Conservation (phyloP, 2,113 vertebrate species). For the Phodopus roborovskii region DNA sequence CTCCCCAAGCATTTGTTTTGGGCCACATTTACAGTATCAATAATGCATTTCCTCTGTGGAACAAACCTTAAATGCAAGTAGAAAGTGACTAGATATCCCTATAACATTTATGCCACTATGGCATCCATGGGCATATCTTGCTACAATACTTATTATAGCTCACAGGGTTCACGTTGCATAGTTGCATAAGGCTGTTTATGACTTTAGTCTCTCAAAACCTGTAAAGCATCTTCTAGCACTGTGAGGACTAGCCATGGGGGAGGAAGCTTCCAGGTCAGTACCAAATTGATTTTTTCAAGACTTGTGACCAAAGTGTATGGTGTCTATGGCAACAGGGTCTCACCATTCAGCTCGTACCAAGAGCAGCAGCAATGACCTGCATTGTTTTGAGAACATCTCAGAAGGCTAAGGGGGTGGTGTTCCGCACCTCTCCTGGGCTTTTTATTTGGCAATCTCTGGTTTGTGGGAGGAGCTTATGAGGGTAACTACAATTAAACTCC, state of each 20-base stretch:
- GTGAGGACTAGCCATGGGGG: not conserved
- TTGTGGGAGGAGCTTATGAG: not conserved
- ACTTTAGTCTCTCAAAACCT: not conserved
- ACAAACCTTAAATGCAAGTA: not conserved
- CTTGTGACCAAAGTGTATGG: not conserved
- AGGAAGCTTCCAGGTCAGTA: not conserved
- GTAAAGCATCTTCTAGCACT: not conserved
- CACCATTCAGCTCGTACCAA: not conserved
- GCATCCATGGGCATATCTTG: not conserved
- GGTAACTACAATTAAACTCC: not conserved
- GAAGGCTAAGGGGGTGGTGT: not conserved
- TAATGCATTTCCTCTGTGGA: not conserved
- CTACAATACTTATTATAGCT: not conserved
- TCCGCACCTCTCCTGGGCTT: not conserved
- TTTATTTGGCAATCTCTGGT: not conserved
- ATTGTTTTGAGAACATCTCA: not conserved
- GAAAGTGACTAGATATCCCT: not conserved
- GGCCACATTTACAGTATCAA: not conserved
- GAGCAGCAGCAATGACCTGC: not conserved
- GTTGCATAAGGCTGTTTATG: too few relatives aligned
- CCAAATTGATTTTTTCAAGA: not conserved
- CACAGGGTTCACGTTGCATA: too few relatives aligned
- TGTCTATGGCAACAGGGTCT: not conserved
- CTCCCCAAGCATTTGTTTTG: not conserved
- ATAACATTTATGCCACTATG: not conserved